Evolutionary conservation across 2,113 vertebrate species (phyloP).

Genomic region (Pithys albifrons): DNA sequence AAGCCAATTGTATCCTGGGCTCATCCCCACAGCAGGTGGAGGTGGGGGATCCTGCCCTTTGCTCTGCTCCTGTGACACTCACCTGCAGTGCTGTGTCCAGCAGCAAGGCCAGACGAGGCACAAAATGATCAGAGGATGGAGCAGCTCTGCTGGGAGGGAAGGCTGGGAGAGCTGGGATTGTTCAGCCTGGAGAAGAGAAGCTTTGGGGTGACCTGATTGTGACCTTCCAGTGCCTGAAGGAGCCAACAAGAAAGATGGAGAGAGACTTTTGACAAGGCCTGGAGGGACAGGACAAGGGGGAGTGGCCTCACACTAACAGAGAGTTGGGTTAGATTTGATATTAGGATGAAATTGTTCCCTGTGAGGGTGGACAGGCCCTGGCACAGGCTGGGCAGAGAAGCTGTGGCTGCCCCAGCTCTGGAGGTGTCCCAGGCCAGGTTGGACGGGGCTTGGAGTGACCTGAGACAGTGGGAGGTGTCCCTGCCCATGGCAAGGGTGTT

Average conservation of each 20-base stretch:
- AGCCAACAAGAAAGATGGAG: rapidly evolving
- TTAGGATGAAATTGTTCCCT: background rate
- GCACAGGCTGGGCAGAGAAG: background rate
- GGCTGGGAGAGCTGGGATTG: background rate
- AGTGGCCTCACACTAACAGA: background rate
- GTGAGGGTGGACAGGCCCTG: background rate
- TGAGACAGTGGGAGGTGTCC: background rate
- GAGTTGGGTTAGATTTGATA: background rate
- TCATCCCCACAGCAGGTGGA: background rate
- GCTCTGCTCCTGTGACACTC: too few species aligned
- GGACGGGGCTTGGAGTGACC: rapidly evolving
- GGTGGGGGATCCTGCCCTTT: too few species aligned
- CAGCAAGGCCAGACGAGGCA: background rate
- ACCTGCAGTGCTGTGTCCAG: background rate
- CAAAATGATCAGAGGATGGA: background rate
- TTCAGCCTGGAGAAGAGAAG: background rate
- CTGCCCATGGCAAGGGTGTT: background rate
- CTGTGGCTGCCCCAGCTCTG: background rate
- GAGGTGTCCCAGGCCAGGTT: background rate
- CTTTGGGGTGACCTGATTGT: background rate
- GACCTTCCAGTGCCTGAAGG: background rate
- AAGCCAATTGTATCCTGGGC: background rate
- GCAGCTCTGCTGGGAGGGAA: background rate
- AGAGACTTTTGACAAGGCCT: too few species aligned
- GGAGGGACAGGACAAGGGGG: background rate